Evolutionary conservation across 2,888 invertebrate species (phyloP), one percentile per base, ranked within the genome.

Genomic region (Coleophora flavipennella): DNA sequence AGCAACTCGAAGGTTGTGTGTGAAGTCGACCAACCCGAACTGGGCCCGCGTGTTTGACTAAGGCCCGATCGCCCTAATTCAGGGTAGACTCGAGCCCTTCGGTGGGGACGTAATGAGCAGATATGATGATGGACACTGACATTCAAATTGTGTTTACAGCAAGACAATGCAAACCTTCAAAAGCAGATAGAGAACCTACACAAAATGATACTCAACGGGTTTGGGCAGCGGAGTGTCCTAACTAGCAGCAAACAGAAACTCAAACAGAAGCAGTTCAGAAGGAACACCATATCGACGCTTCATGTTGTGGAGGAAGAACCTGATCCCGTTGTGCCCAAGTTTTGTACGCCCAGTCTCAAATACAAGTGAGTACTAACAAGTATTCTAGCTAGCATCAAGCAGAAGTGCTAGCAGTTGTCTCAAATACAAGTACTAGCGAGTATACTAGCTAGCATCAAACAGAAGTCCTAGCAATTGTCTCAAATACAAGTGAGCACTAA

Each of bases 401-500:
- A 27, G 13, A 31, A n/a, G n/a, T n/a, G n/a, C n/a, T n/a, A n/a
- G n/a, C n/a, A n/a, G n/a, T n/a, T n/a, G n/a, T n/a, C n/a, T n/a
- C n/a, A n/a, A n/a, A n/a, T n/a, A n/a, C n/a, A n/a, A n/a, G n/a
- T n/a, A n/a, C n/a, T n/a, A n/a, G n/a, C n/a, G 9, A 41, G 57
- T 0, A 71, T 72, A 10, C 42, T 60, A 11, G 46, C 61, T n/a
- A 50, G 53, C 0, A 64, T 62, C n/a, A 41, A 56, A 1, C 56
- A 72, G 4, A 80, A 75, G 32, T 6, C 6, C 6, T 6, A n/a
- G n/a, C 49, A 58, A 9, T 1, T 57, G 57, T 28, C 53, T 80
- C 26, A 81, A 83, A 41, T 81, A 80, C 50, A 83, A 81, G 83
- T 83, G 45, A 64, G 73, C 62, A 20, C 20, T 4, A 20, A n/a